Percentiles rank a stretch among this genome's conserved stretches.
These are phyloP conservation scores for Pleuronectes platessa DNA, from an alignment of 2,113 vertebrate species.

Conservation along the genomic window DNA sequence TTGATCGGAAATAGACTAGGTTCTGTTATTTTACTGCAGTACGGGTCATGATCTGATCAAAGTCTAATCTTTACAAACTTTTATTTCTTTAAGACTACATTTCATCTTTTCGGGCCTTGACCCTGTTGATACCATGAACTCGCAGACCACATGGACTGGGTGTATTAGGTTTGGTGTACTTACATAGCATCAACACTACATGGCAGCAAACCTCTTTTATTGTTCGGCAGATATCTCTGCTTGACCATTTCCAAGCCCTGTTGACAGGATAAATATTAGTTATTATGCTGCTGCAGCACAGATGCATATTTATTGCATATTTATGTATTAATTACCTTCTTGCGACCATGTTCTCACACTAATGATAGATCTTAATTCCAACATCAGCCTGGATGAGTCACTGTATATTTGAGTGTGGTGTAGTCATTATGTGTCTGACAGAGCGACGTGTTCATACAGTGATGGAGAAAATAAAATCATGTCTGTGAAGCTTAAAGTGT, in stretches of 20 bases:
- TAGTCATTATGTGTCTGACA: too few species aligned
- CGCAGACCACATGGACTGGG: too few species aligned
- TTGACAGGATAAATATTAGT: background rate
- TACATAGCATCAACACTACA: conserved; percentile 31
- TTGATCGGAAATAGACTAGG: too few species aligned
- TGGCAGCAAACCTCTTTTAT: conserved; percentile 45
- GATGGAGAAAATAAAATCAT: background rate
- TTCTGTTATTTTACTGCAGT: too few species aligned
- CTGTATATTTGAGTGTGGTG: background rate
- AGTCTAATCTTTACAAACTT: too few species aligned
- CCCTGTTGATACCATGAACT: too few species aligned
- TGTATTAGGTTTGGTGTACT: conserved; percentile 30
- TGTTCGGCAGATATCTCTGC: background rate
- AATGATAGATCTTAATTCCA: background rate
- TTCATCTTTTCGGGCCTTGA: too few species aligned
- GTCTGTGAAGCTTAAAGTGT: background rate
- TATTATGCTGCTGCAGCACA: background rate
- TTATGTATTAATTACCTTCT: background rate
- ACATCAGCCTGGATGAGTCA: background rate
- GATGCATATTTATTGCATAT: background rate
- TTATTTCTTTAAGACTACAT: too few species aligned
- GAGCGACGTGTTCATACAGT: background rate
- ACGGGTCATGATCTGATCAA: too few species aligned
- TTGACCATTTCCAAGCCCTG: background rate
- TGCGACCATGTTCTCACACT: background rate